phyloP scores from a whole-genome alignment of 2,113 vertebrate genomes.

The Epinephelus moara region DNA sequence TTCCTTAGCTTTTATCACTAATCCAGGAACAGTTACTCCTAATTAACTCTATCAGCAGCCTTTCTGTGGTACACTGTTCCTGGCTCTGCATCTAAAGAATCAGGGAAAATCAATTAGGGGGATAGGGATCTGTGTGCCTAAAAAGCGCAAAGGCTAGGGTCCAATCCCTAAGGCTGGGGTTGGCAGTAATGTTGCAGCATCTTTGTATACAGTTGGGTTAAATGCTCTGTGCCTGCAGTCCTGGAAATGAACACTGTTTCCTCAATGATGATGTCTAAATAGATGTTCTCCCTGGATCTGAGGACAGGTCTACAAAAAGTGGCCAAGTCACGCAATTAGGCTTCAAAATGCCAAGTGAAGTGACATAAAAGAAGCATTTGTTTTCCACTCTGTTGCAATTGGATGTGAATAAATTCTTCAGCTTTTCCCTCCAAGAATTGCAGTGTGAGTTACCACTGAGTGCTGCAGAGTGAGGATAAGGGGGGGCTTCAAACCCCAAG shows the following conservation, averaged over 20 bases:
- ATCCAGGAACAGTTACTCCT: slow-evolving; percentile 68
- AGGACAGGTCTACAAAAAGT: slow-evolving; percentile 18
- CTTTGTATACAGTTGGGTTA: slow-evolving; percentile 25
- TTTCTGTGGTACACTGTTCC: slow-evolving; percentile 44
- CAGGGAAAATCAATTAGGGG: slow-evolving; percentile 54
- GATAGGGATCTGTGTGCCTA: slow-evolving; percentile 56
- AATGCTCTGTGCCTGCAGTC: slow-evolving; percentile 11
- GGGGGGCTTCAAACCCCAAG: neutral
- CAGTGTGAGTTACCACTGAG: slow-evolving; percentile 19
- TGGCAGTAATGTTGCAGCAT: slow-evolving; percentile 31
- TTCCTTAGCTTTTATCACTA: slow-evolving; percentile 62
- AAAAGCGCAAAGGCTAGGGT: slow-evolving; percentile 45
- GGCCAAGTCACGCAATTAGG: slow-evolving; percentile 41
- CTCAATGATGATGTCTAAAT: slow-evolving; percentile 46
- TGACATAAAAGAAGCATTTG: slow-evolving; percentile 25
- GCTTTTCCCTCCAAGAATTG: neutral
- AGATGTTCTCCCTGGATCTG: slow-evolving; percentile 19
- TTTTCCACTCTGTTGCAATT: slow-evolving; percentile 5
- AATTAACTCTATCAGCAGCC: slow-evolving; percentile 68
- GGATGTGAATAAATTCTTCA: slow-evolving; percentile 42
- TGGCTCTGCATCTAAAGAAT: slow-evolving; percentile 54
- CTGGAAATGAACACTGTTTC: slow-evolving; percentile 41
- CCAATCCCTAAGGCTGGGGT: slow-evolving; percentile 41
- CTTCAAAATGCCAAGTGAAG: slow-evolving; percentile 20
- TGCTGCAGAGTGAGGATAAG: neutral